Conservation (phyloP, 1,140 invertebrate genomes). For the Leptinotarsa lineolata region DNA sequence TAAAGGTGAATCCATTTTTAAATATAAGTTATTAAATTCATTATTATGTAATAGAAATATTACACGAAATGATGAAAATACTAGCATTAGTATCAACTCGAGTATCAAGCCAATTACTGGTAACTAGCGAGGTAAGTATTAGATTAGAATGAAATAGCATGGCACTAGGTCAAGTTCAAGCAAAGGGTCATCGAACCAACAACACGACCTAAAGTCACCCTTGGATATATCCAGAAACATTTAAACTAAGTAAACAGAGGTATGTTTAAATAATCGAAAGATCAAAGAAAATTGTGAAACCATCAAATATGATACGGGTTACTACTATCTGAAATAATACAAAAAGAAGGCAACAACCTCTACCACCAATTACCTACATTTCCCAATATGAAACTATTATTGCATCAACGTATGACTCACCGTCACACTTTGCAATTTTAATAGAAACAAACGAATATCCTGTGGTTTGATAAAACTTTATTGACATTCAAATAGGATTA, state of each 20-base stretch:
- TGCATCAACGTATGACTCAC: conserved; percentile 9
- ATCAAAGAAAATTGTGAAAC: neutral
- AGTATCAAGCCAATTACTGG: too few relatives aligned
- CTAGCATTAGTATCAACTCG: too few relatives aligned
- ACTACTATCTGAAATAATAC: neutral
- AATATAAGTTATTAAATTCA: neutral
- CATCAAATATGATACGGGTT: neutral
- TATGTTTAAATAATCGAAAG: too few relatives aligned
- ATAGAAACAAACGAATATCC: neutral
- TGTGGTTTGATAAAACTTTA: neutral
- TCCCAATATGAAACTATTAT: conserved; percentile 12
- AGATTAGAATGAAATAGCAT: too few relatives aligned
- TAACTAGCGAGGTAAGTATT: too few relatives aligned
- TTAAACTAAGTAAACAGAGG: too few relatives aligned
- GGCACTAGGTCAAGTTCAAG: conserved; percentile 2
- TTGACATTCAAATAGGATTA: neutral
- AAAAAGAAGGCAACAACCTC: conserved; percentile 16
- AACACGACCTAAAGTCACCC: neutral
- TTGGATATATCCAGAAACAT: neutral
- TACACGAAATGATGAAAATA: neutral
- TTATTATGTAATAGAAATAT: neutral
- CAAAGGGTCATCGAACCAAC: neutral
- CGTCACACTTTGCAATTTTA: neutral
- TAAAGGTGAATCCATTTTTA: neutral
- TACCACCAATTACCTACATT: neutral